Percentiles rank a stretch among this genome's conserved stretches.
These are phyloP conservation scores for Ceratina australensis DNA, from an alignment of 1,140 invertebrate genomes.

Conservation along the genomic window DNA sequence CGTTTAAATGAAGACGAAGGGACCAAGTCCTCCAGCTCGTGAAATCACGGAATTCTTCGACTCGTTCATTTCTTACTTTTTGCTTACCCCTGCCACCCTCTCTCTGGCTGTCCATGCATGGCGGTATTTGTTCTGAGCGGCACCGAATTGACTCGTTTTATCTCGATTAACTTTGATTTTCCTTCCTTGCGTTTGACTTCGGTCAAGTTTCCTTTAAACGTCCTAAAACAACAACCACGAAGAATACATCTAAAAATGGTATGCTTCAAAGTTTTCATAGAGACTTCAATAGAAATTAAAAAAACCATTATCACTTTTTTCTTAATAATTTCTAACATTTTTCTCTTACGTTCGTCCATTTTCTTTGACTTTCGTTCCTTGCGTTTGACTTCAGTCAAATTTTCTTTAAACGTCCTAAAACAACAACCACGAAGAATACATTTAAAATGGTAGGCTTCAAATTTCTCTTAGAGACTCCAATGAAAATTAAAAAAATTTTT, in stretches of 20 bases:
- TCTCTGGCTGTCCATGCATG: not conserved
- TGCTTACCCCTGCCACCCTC: not conserved
- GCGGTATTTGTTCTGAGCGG: not conserved
- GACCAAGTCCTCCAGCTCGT: slow-evolving; percentile 38
- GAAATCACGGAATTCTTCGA: slow-evolving; percentile 44
- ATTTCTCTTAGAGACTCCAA: no score
- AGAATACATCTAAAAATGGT: no score
- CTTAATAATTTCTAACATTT: no score
- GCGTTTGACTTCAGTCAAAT: not conserved
- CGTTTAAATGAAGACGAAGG: slow-evolving; percentile 63
- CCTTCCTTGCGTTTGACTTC: not conserved
- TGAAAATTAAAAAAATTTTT: no score
- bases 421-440: no score
- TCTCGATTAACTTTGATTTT: slow-evolving; percentile 32
- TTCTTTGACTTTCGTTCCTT: not conserved
- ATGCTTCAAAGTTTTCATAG: no score
- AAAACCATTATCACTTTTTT: no score
- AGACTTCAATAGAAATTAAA: no score
- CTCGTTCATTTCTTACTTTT: not conserved
- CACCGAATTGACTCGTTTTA: slow-evolving; percentile 20
- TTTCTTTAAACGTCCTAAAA: not conserved
- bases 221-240: no score
- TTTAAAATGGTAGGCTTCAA: no score
- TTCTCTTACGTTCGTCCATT: no score
- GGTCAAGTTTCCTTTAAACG: not conserved